These are phyloP conservation scores for Salvator merianae DNA, from an alignment of 2,113 vertebrate genomes.

Conservation along the genomic window DNA sequence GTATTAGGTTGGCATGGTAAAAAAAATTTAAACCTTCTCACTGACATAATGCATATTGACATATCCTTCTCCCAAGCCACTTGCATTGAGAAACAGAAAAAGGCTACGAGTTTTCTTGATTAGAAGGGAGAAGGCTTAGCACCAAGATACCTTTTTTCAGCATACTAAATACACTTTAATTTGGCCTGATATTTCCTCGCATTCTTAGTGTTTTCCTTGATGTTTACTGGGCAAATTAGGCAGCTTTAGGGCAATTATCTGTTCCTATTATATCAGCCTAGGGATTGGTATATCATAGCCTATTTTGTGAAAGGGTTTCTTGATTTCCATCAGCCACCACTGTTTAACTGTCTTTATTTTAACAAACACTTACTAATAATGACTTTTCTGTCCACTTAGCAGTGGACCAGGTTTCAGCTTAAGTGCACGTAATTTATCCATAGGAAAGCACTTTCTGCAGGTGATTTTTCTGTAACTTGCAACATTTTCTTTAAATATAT, in stretches of 20 bases:
- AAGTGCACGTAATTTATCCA: not conserved
- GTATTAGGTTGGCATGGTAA: not conserved
- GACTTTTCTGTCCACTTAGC: too few species aligned
- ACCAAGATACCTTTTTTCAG: not conserved
- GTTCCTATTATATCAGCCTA: not conserved
- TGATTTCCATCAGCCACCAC: not conserved
- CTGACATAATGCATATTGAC: not conserved
- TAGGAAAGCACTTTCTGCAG: not conserved
- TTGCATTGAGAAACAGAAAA: not conserved
- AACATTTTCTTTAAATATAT: not conserved
- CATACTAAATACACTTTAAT: not conserved
- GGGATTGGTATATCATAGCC: too few species aligned
- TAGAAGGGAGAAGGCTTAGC: not conserved
- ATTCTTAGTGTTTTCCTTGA: not conserved
- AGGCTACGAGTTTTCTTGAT: not conserved
- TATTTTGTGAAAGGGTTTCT: too few species aligned
- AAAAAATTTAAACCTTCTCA: not conserved
- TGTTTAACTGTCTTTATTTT: not conserved
- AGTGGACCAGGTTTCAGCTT: not conserved
- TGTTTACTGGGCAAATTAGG: not conserved
- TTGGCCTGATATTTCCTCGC: not conserved
- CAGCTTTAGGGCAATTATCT: not conserved
- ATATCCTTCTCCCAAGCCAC: not conserved
- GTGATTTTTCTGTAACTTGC: not conserved
- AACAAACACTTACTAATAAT: too few species aligned